phyloP scores from a whole-genome alignment of 1,140 invertebrate species.

The Penaeus indicus region DNA sequence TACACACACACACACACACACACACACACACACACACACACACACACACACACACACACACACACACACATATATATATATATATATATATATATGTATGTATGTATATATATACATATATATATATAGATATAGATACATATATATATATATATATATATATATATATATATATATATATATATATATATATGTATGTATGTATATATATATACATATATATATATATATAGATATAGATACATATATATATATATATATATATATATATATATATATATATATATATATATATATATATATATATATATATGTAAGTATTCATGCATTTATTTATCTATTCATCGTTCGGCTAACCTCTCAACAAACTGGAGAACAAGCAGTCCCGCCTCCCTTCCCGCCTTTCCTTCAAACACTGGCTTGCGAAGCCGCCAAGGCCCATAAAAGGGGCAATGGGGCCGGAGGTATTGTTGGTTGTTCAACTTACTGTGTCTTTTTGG shows the following conservation, averaged over 20 bases:
- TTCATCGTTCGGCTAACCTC: too few species aligned
- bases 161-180: neutral
- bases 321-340: too few species aligned
- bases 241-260: conserved; percentile 7
- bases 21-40: neutral
- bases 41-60: neutral
- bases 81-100: too few species aligned
- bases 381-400: too few species aligned
- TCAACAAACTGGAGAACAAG: too few species aligned
- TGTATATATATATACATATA: neutral
- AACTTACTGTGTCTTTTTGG: too few species aligned
- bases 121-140: neutral
- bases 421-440: too few species aligned
- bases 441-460: too few species aligned
- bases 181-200: neutral
- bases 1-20: neutral
- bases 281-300: neutral
- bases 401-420: too few species aligned
- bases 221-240: neutral
- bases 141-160: neutral
- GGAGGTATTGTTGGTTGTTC: too few species aligned
- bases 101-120: neutral
- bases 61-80: neutral
- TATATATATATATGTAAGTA: neutral
- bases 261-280: neutral